Evolutionary conservation across 2,888 invertebrate genomes (phyloP).

Genomic region (Drosophila ochracea): DNA sequence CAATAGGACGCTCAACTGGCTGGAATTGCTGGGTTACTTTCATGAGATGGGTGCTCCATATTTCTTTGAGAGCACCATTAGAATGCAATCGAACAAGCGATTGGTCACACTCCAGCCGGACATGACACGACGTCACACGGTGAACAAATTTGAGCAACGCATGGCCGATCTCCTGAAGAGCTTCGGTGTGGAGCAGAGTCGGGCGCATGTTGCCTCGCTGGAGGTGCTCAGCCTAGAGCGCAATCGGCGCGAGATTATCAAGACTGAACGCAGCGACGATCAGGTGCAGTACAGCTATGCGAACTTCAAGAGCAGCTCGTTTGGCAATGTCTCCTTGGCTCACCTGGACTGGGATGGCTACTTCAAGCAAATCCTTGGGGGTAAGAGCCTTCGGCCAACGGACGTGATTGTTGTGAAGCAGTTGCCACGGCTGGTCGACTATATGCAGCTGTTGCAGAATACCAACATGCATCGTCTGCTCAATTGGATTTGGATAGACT

Average conservation of each 20-base stretch:
- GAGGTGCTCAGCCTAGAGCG: slow-evolving; percentile 83
- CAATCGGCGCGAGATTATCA: slow-evolving; percentile 76
- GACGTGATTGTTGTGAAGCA: slow-evolving; percentile 76
- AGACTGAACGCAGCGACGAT: slow-evolving; percentile 49
- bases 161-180: slow-evolving; percentile 74
- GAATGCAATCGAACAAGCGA: slow-evolving; percentile 81
- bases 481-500: slow-evolving; percentile 84
- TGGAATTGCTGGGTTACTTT: slow-evolving; percentile 74
- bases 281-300: slow-evolving; percentile 74
- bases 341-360: slow-evolving; percentile 82
- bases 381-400: slow-evolving; percentile 73
- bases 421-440: slow-evolving; percentile 73
- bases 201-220: slow-evolving; percentile 78
- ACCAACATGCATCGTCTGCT: slow-evolving; percentile 75
- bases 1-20: slow-evolving; percentile 70
- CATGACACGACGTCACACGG: slow-evolving; percentile 68
- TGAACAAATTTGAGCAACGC: slow-evolving; percentile 80
- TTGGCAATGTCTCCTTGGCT: slow-evolving; percentile 52
- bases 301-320: slow-evolving; percentile 66
- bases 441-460: slow-evolving; percentile 77
- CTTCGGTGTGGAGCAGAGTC: slow-evolving; percentile 76
- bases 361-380: slow-evolving; percentile 79
- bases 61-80: slow-evolving; percentile 79
- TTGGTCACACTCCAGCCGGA: slow-evolving; percentile 76
- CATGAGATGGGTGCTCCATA: slow-evolving; percentile 82